Percentiles rank a stretch among this genome's conserved stretches.
Conservation (phyloP, 2,113 vertebrate species). For the Protobothrops mucrosquamatus region DNA sequence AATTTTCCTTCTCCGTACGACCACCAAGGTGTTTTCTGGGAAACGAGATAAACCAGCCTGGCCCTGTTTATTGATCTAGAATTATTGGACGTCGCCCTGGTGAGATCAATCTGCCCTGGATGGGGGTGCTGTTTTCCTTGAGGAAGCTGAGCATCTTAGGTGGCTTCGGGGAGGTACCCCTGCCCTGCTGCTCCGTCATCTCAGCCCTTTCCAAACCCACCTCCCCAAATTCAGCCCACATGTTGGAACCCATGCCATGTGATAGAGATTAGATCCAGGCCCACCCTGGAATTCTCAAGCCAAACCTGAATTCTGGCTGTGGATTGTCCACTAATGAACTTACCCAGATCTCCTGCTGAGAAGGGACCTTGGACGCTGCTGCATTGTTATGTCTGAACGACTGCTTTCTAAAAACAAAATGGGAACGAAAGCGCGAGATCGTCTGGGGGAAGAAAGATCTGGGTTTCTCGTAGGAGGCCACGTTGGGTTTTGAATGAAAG, state of each 20-base stretch:
- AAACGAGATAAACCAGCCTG: constrained; percentile 18
- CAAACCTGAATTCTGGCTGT: constrained; percentile 53
- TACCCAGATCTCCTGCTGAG: constrained; percentile 57
- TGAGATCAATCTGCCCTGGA: neutral
- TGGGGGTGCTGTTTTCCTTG: neutral
- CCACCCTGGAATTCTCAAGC: constrained; percentile 17
- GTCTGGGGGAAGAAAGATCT: neutral
- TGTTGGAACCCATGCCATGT: constrained; percentile 41
- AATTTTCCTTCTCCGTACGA: neutral
- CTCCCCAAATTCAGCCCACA: constrained; percentile 22
- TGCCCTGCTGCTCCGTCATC: neutral
- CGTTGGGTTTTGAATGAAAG: neutral
- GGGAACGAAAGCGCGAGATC: neutral
- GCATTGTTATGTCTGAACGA: constrained; percentile 44
- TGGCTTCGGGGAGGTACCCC: neutral
- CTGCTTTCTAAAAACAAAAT: neutral
- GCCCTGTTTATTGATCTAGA: constrained; percentile 13
- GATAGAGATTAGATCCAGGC: constrained; percentile 49
- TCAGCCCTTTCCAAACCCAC: neutral
- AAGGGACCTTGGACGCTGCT: constrained; percentile 54
- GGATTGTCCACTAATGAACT: constrained; percentile 47
- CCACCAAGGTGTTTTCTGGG: neutral
- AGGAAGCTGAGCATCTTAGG: neutral
- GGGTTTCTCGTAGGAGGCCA: neutral
- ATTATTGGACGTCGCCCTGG: constrained; percentile 13